These are phyloP conservation scores for Gasterosteus nipponicus DNA, from an alignment of 2,113 vertebrate genomes.

Conservation along the genomic window DNA sequence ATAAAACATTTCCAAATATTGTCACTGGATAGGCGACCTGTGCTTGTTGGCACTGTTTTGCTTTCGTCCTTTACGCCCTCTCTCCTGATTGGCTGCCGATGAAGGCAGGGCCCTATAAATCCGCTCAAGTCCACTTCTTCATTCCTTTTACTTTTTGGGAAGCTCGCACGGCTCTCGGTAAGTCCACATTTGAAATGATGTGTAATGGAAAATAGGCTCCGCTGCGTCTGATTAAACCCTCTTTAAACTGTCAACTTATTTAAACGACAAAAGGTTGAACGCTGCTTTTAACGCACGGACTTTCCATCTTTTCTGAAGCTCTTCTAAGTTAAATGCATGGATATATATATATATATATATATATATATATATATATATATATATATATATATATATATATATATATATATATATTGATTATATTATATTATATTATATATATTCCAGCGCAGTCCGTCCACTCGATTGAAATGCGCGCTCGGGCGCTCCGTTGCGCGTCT, in stretches of 20 bases:
- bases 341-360: too few relatives aligned
- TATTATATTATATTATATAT: too few relatives aligned
- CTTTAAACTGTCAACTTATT: background rate
- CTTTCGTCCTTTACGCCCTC: conserved; percentile 49
- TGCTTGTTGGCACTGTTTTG: conserved; percentile 50
- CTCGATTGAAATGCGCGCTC: background rate
- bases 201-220: background rate
- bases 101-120: conserved; percentile 77
- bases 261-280: too few relatives aligned
- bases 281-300: background rate
- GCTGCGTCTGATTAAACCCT: background rate
- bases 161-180: conserved; percentile 34
- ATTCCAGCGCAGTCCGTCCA: background rate
- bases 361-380: too few relatives aligned
- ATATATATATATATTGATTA: too few relatives aligned
- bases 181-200: conserved; percentile 19
- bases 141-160: conserved; percentile 44
- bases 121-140: conserved; percentile 25
- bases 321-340: background rate
- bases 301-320: background rate
- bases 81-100: conserved; percentile 68
- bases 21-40: background rate
- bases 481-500: background rate
- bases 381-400: too few relatives aligned
- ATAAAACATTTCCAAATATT: conserved; percentile 6